phyloP scores from a whole-genome alignment of 2,113 vertebrate species.

The Platysternon megacephalum region DNA sequence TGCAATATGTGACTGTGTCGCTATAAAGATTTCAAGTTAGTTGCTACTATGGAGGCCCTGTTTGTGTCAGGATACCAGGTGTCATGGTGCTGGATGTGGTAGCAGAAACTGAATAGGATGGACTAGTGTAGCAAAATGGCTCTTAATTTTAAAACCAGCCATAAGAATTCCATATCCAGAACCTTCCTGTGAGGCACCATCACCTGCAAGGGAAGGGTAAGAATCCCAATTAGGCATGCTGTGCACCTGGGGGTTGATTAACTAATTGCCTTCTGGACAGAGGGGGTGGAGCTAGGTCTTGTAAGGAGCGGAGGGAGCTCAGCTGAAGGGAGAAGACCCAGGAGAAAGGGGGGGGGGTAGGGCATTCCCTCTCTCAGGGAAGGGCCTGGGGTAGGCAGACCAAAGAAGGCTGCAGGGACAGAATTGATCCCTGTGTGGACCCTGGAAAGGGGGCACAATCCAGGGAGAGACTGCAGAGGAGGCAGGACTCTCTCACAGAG shows the following conservation, averaged over 20 bases:
- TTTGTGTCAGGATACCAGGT: background rate
- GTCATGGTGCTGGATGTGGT: background rate
- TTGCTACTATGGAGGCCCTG: background rate
- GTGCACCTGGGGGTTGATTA: background rate
- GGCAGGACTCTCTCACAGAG: too few species aligned
- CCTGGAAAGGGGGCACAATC: background rate
- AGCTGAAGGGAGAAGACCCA: background rate
- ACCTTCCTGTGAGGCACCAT: background rate
- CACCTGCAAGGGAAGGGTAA: background rate
- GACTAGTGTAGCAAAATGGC: background rate
- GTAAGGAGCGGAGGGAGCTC: background rate
- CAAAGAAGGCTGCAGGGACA: background rate
- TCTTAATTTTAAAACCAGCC: background rate
- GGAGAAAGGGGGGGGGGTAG: too few species aligned
- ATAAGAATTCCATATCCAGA: background rate
- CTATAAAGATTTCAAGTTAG: background rate
- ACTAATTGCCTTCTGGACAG: background rate
- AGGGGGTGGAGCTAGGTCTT: background rate
- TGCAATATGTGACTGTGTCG: rapidly evolving
- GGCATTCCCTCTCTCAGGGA: background rate
- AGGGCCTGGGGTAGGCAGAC: background rate
- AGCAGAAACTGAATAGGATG: background rate
- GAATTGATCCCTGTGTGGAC: background rate
- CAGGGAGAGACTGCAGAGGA: background rate
- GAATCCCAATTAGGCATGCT: background rate